Base-by-base conservation (phyloP, 2,888 invertebrate species). In the Lasioglossum pauxillum region DNA sequence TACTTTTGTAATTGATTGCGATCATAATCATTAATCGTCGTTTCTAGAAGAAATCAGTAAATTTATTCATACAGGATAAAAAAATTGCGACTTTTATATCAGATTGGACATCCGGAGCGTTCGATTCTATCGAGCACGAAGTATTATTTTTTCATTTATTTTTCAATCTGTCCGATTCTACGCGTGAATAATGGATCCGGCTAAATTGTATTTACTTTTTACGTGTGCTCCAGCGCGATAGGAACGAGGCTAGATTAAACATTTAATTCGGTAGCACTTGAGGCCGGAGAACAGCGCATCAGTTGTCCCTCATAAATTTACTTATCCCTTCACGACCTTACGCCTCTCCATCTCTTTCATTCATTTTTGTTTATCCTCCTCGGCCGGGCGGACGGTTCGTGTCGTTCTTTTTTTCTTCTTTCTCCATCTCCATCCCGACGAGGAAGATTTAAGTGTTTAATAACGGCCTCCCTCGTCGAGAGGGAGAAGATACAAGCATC, bases 391-490 rank as follows among this genome's bases (percentile, higher is more conserved):
- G 38, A 49, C 77, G 57, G 64, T 64, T 74, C 49, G 35, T 67
- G 27, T 49, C 27, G 64, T 67, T 74, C 64, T 77, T 82, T 75
- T 82, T 75, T 82, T 64, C 31, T 16, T 31, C 5, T 16, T 14
- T 53, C 53, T 53, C 23, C 53, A n/a, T 64, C 64, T 80, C 84
- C 44, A 89, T 90, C 23, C 85, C 90, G 89, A 80, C 86, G 85
- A 82, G 88, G 82, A 91, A 92, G 91, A 93, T 94, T 94, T 92
- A 92, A 93, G 91, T 91, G 90, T 92, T 94, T 92, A 93, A 93
- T 93, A 93, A 93, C 89, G 89, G 82, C 82, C 85, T 82, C 83
- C 75, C 85, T 82, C 69, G 82, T 72, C n/a, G 74, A n/a, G 71
- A 49, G 64, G 31, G 64, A 64, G 77, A 77, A 75, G 75, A 83